phyloP scores from a whole-genome alignment of 2,888 invertebrate species.

The Heliconius ethilla region DNA sequence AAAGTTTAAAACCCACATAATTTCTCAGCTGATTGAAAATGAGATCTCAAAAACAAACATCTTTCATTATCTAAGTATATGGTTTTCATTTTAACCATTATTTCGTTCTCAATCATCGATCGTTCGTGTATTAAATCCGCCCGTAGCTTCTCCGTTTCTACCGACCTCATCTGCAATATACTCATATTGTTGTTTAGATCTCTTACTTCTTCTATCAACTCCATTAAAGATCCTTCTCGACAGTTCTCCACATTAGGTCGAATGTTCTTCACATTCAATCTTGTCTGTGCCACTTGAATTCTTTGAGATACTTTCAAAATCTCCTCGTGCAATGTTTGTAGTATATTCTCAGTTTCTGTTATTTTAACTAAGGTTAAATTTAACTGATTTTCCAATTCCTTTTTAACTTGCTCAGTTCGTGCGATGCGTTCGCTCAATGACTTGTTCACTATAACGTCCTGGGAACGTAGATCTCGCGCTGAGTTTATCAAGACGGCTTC shows the following conservation, averaged over 20 bases:
- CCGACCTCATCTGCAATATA: slow-evolving; percentile 64
- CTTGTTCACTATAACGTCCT: slow-evolving; percentile 90
- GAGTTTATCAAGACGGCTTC: slow-evolving; percentile 88
- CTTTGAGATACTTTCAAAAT: slow-evolving; percentile 71
- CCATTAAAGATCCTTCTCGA: slow-evolving; percentile 70
- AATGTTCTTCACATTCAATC: slow-evolving; percentile 69
- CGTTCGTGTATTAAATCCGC: slow-evolving; percentile 72
- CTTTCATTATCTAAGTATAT: slow-evolving; percentile 70
- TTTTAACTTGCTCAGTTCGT: slow-evolving; percentile 88
- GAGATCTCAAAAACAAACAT: slow-evolving; percentile 70
- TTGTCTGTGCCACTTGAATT: slow-evolving; percentile 73
- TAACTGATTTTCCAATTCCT: slow-evolving; percentile 86
- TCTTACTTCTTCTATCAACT: slow-evolving; percentile 71
- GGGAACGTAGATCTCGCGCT: slow-evolving; percentile 89
- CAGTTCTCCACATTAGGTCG: slow-evolving; percentile 75
- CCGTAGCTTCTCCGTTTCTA: slow-evolving; percentile 69
- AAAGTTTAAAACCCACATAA: slow-evolving; percentile 67
- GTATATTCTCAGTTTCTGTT: slow-evolving; percentile 71
- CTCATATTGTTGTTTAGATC: slow-evolving; percentile 73
- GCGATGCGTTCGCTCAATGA: slow-evolving; percentile 87
- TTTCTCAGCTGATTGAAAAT: slow-evolving; percentile 75
- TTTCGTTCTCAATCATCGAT: slow-evolving; percentile 70
- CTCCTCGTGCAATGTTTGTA: slow-evolving; percentile 70
- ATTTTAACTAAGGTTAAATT: slow-evolving; percentile 74
- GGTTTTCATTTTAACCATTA: slow-evolving; percentile 73